Percentiles rank a stretch among this genome's conserved stretches.
phyloP scores from a whole-genome alignment of 1,140 invertebrate genomes.

The Vanessa tameamea region DNA sequence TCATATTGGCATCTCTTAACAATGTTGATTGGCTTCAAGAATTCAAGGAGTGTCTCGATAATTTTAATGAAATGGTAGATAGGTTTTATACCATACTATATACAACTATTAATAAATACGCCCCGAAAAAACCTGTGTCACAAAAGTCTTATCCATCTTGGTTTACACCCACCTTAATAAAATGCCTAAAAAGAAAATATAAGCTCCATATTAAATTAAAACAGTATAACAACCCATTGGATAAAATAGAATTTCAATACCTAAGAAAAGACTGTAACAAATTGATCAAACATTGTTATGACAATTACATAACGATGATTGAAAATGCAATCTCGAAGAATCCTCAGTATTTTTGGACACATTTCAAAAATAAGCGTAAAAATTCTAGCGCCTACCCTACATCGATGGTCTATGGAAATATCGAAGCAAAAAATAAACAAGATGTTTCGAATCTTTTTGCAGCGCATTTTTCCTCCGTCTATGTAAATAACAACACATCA shows the following conservation, averaged over 20 bases:
- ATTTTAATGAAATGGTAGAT: constrained; percentile 21
- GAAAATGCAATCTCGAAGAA: constrained; percentile 16
- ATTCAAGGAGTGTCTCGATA: constrained; percentile 19
- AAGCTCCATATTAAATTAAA: constrained; percentile 27
- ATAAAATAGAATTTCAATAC: background rate
- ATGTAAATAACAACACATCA: constrained; percentile 3
- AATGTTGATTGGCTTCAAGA: constrained; percentile 17
- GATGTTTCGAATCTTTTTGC: constrained; percentile 22
- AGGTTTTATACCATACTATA: constrained; percentile 14
- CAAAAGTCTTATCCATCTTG: constrained; percentile 1
- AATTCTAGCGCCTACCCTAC: constrained; percentile 6
- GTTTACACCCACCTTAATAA: constrained; percentile 23
- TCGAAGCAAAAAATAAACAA: constrained; percentile 4
- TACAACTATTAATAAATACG: constrained; percentile 13
- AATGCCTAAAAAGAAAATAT: constrained; percentile 15
- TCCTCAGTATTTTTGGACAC: constrained; percentile 19
- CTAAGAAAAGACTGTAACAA: too few relatives aligned
- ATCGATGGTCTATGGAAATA: constrained; percentile 8
- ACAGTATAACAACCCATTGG: constrained; percentile 17
- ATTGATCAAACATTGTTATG: constrained; percentile 7
- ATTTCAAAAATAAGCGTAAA: constrained; percentile 21
- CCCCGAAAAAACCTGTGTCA: constrained; percentile 21
- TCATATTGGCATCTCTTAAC: constrained; percentile 12
- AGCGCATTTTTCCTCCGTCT: constrained; percentile 3
- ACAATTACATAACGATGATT: constrained; percentile 18